Evolutionary conservation across 2,888 invertebrate species (phyloP), one percentile per base, ranked within the genome.

Genomic region (Notodonta dromedarius): DNA sequence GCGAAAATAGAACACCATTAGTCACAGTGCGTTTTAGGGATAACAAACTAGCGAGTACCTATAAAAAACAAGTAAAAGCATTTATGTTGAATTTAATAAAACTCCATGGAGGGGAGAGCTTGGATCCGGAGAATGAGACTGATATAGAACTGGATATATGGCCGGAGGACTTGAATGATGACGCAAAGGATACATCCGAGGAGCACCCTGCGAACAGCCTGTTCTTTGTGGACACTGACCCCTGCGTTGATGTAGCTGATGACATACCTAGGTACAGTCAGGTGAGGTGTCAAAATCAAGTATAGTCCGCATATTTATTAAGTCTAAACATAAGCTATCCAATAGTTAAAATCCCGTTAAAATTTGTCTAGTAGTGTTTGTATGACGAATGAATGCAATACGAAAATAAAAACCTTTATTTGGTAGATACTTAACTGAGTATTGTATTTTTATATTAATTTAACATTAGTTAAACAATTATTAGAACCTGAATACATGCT

Each of bases 21-120:
- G 84, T 94, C 40, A 87, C 88, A 54, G 87, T 95, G 11, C 86
- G 82, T 32, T 94, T 95, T 76, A 88, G 82, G 66, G 90, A 94
- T 67, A 87, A 84, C 67, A 85, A 82, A 63, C 72, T 91, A 65
- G 92, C 94, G 1, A 87, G 86, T 60, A 79, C 73, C 50, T 94
- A 94, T 75, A 94, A 93, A 76, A 76, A 85, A 42, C 85, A 89
- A 73, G 82, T 95, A 56, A 89, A 94, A 66, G 84, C 85, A 55
- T 94, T 94, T 78, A 84, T 95, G 79, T 76, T 92, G 56, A 80
- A 88, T 70, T 78, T 90, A 65, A 81, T 94, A 74, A 89, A 88
- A 79, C 66, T 87, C 61, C 82, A 87, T 79, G 79, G 85, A 63
- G 74, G 73, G 35, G 81, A 84, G 0, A 71, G 52, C 65, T 60